Conservation (phyloP, 2,113 vertebrate species). For the Brienomyrus brachyistius region DNA sequence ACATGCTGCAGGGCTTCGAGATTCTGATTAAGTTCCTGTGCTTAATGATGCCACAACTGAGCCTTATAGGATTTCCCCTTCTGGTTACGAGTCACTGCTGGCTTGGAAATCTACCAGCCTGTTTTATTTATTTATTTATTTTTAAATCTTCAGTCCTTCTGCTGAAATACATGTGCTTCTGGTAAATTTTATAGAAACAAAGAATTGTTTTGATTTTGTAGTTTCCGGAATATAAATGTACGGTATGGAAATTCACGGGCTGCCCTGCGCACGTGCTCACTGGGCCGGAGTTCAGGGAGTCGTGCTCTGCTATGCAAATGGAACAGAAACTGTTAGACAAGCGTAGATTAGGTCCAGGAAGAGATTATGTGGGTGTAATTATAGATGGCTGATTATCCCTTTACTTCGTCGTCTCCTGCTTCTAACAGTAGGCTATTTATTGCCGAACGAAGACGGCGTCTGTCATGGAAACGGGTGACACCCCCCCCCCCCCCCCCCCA, state of each 20-base stretch:
- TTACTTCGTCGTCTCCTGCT: neutral
- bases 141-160: neutral
- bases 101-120: neutral
- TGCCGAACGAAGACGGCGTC: neutral
- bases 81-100: neutral
- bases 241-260: neutral
- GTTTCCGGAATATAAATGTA: neutral
- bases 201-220: neutral
- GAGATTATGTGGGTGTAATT: constrained; percentile 2
- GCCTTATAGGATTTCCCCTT: neutral
- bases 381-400: constrained; percentile 3
- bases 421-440: neutral
- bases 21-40: neutral
- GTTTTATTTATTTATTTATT: neutral
- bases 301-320: neutral
- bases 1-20: neutral
- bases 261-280: neutral
- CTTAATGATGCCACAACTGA: neutral
- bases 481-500: neutral
- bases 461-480: neutral
- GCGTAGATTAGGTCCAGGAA: neutral
- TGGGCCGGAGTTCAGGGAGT: neutral
- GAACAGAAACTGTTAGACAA: neutral
- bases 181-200: neutral
- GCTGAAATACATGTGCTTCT: too few relatives aligned